Conservation (phyloP, 2,888 invertebrate species). For the Philonicus albiceps region DNA sequence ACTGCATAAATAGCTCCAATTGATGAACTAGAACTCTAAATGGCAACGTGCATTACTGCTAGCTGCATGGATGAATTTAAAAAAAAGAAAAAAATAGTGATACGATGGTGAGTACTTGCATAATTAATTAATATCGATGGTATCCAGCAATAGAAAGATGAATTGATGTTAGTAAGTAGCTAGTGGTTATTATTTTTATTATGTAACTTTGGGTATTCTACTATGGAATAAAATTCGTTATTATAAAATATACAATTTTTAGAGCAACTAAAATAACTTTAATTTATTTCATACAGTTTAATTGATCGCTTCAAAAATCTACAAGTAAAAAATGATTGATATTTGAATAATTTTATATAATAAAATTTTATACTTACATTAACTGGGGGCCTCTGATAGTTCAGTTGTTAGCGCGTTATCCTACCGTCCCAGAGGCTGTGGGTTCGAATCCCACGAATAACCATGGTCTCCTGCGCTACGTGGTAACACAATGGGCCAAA, state of each 20-base stretch:
- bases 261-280: no score
- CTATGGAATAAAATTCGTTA: neutral
- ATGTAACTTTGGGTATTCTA: neutral
- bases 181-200: neutral
- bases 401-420: no score
- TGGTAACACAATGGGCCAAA: no score
- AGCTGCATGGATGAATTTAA: neutral
- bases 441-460: no score
- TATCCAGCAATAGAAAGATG: neutral
- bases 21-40: neutral
- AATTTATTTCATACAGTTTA: no score
- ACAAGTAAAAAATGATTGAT: neutral
- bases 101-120: neutral
- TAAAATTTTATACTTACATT: no score
- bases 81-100: neutral
- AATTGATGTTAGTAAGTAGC: neutral
- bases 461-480: no score
- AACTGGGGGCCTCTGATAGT: no score
- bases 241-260: no score
- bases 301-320: neutral
- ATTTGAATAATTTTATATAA: neutral
- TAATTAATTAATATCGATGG: neutral
- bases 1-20: neutral
- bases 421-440: no score
- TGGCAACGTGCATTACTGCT: neutral